A percentile compares a stretch with the other conserved stretches of the same genome.
phyloP scores from a whole-genome alignment of 2,888 invertebrate species.

The Lasioglossum oenotherae region DNA sequence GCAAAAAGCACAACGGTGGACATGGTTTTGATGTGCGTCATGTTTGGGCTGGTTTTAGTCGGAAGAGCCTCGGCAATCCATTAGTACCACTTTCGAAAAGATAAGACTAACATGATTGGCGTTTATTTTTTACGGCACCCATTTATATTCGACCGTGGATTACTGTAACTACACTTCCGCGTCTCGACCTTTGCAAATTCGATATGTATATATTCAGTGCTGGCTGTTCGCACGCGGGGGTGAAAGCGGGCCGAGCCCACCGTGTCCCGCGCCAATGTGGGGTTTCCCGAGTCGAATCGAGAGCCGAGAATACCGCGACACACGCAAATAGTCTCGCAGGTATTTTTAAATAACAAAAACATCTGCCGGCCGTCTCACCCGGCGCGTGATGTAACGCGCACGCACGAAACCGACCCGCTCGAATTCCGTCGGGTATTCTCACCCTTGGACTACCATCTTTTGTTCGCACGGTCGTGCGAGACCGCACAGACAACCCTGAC shows the following conservation, averaged over 20 bases:
- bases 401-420: conserved; percentile 32
- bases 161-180: background rate
- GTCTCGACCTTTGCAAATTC: background rate
- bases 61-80: too few species aligned
- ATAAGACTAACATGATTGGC: background rate
- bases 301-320: conserved; percentile 71
- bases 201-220: background rate
- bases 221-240: background rate
- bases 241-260: conserved; percentile 51
- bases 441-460: background rate
- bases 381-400: conserved; percentile 74
- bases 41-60: background rate
- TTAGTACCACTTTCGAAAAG: too few species aligned
- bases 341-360: conserved; percentile 80
- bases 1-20: background rate
- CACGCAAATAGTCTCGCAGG: conserved; percentile 76
- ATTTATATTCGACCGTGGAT: background rate
- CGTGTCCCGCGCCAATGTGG: conserved; percentile 67
- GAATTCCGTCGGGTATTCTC: conserved; percentile 5
- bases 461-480: background rate
- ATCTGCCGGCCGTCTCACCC: conserved; percentile 71
- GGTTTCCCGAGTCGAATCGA: conserved; percentile 67
- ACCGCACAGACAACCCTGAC: background rate
- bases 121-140: background rate
- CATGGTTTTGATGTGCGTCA: background rate